Evolutionary conservation across 2,888 invertebrate species (phyloP).

Genomic region (Sussaba pulchella): DNA sequence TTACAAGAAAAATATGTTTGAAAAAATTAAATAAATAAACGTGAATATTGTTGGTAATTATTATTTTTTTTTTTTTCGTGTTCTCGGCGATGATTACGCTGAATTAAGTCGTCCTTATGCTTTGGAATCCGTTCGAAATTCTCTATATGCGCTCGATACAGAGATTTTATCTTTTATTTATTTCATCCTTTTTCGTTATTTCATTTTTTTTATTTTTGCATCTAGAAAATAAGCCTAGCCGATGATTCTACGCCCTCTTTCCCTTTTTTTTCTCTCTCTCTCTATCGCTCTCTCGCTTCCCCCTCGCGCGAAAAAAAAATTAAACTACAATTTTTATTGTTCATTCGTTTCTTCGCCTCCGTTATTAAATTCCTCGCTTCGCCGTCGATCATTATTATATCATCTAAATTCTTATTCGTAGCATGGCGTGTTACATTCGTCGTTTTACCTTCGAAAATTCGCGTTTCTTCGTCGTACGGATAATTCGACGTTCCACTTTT

Average conservation of each 20-base stretch:
- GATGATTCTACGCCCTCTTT: background rate
- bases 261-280: constrained; percentile 17
- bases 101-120: background rate
- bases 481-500: background rate
- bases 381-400: constrained; percentile 34
- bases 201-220: background rate
- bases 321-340: constrained; percentile 22
- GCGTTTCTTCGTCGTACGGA: constrained; percentile 6
- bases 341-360: constrained; percentile 33
- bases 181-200: constrained; percentile 4
- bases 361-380: constrained; percentile 27
- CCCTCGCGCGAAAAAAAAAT: constrained; percentile 15
- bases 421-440: constrained; percentile 48
- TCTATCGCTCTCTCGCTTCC: background rate
- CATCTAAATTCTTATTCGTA: constrained; percentile 50
- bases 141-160: constrained; percentile 27
- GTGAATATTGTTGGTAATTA: too few relatives aligned
- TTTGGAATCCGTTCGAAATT: constrained; percentile 12
- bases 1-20: too few relatives aligned
- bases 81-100: constrained; percentile 23
- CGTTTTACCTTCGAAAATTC: constrained; percentile 2
- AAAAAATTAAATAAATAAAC: too few relatives aligned
- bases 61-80: constrained; percentile 12
- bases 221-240: constrained; percentile 19
- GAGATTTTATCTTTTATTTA: constrained; percentile 32